Conservation (phyloP, 2,888 invertebrate genomes). For the Gasteruption jaculator region DNA sequence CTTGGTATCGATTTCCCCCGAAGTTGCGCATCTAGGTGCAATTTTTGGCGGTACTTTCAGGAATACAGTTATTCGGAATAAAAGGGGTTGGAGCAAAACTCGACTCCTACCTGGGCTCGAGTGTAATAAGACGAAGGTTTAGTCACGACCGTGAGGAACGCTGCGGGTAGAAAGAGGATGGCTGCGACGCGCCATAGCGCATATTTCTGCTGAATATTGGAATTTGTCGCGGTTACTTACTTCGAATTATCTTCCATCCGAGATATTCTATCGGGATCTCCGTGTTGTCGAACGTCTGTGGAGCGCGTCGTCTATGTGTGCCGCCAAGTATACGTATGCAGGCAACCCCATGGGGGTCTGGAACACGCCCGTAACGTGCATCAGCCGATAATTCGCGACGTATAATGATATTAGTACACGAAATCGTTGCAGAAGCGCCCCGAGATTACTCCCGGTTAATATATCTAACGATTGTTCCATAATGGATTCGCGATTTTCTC, state of each 20-base stretch:
- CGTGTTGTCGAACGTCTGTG: too few relatives aligned
- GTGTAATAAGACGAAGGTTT: constrained; percentile 44
- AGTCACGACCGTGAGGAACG: constrained; percentile 44
- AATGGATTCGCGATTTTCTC: too few relatives aligned
- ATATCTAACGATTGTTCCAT: too few relatives aligned
- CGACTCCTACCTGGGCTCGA: too few relatives aligned
- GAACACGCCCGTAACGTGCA: constrained; percentile 25
- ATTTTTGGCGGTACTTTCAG: too few relatives aligned
- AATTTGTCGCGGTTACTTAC: constrained; percentile 50
- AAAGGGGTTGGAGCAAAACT: constrained; percentile 2
- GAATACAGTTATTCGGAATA: too few relatives aligned
- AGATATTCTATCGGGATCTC: constrained; percentile 38
- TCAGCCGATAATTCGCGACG: constrained; percentile 34
- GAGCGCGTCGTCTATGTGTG: not conserved
- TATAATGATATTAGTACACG: too few relatives aligned
- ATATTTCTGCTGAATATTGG: constrained; percentile 50
- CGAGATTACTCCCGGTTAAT: too few relatives aligned
- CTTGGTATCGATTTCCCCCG: too few relatives aligned
- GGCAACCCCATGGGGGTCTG: too few relatives aligned
- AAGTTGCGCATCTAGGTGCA: too few relatives aligned
- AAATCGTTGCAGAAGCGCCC: too few relatives aligned
- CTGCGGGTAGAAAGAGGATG: constrained; percentile 39
- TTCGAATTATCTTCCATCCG: constrained; percentile 48
- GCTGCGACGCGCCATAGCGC: constrained; percentile 41
- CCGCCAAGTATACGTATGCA: not conserved